phyloP scores from a whole-genome alignment of 2,113 vertebrate species.

The Oryzias curvinotus region DNA sequence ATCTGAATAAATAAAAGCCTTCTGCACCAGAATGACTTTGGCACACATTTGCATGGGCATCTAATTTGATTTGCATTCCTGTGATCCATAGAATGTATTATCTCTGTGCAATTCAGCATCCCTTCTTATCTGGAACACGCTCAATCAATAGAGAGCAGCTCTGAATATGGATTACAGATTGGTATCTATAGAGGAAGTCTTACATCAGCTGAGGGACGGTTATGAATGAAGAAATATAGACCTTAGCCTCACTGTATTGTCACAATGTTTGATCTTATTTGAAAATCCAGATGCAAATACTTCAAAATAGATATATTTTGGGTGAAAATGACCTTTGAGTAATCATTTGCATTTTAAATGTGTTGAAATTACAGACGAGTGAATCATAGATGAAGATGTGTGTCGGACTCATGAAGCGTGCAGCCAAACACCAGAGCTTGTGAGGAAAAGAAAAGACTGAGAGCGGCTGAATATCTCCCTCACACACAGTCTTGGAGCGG shows the following conservation, averaged over 20 bases:
- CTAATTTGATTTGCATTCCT: conserved; percentile 74
- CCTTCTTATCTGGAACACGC: conserved; percentile 69
- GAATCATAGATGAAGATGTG: conserved; percentile 12
- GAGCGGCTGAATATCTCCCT: conserved; percentile 46
- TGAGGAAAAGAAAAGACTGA: conserved; percentile 18
- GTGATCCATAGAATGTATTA: conserved; percentile 74
- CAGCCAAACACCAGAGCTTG: conserved; percentile 10
- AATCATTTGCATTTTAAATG: background rate
- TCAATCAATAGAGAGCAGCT: conserved; percentile 71
- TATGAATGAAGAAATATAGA: conserved; percentile 33
- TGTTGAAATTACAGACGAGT: background rate
- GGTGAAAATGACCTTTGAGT: background rate
- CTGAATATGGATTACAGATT: conserved; percentile 73
- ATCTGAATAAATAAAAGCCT: conserved; percentile 57
- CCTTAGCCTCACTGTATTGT: conserved; percentile 1
- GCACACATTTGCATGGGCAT: conserved; percentile 68
- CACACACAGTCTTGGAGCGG: conserved; percentile 44
- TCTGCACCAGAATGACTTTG: conserved; percentile 67
- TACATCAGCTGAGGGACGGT: conserved; percentile 37
- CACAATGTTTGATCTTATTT: conserved; percentile 11
- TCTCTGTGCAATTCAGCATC: conserved; percentile 68
- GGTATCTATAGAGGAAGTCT: conserved; percentile 50
- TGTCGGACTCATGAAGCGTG: background rate
- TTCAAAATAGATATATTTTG: conserved; percentile 7
- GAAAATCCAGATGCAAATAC: background rate